phyloP scores from a whole-genome alignment of 2,888 invertebrate genomes.

The Lomographa bimaculata region DNA sequence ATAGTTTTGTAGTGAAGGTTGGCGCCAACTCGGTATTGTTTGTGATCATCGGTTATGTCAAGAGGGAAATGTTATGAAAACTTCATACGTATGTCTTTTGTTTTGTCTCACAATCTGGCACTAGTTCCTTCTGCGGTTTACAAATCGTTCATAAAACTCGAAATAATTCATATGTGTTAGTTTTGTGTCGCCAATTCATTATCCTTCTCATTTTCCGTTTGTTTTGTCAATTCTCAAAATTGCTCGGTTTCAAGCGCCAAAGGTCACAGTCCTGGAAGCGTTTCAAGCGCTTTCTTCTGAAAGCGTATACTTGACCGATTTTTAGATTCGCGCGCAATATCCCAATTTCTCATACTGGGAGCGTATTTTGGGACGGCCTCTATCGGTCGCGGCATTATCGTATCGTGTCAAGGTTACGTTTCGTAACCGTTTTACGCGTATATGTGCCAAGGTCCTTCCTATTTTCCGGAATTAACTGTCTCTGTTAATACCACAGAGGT shows the following conservation, averaged over 20 bases:
- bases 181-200: too few species aligned
- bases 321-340: conserved; percentile 59
- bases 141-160: conserved; percentile 17
- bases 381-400: conserved; percentile 71
- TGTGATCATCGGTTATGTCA: conserved; percentile 53
- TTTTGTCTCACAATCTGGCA: conserved; percentile 50
- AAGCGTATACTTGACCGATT: conserved; percentile 75
- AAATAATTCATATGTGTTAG: too few species aligned
- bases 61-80: conserved; percentile 66
- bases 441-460: conserved; percentile 68
- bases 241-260: too few species aligned
- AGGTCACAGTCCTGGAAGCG: conserved; percentile 58
- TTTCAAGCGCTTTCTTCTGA: conserved; percentile 55
- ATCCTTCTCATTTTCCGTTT: neutral
- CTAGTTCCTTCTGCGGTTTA: conserved; percentile 25
- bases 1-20: conserved; percentile 29
- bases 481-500: conserved; percentile 41
- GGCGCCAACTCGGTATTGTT: conserved; percentile 66
- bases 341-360: conserved; percentile 61
- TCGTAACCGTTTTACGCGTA: conserved; percentile 65
- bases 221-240: too few species aligned
- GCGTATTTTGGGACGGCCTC: conserved; percentile 75
- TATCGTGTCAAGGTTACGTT: conserved; percentile 78
- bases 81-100: conserved; percentile 48
- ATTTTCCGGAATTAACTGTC: conserved; percentile 56